Percentiles rank a stretch among this genome's conserved stretches.
Evolutionary conservation across 2,113 vertebrate genomes (phyloP).

Genomic region (Oreotrochilus melanogaster): DNA sequence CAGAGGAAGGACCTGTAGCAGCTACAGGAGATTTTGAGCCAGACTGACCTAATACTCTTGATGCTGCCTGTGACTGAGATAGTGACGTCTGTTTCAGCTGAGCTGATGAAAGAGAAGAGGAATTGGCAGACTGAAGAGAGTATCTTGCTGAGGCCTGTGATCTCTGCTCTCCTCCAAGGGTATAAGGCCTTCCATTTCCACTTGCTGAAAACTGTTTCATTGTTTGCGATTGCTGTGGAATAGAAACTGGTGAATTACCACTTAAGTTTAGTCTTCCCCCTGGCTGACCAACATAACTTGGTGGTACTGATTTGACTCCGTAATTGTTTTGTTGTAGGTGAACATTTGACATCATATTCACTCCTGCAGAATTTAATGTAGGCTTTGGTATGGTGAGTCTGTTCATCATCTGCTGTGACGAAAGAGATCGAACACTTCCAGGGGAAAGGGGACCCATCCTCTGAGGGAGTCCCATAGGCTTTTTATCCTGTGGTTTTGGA

Average conservation of each 20-base stretch:
- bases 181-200: constrained; percentile 83
- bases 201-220: constrained; percentile 90
- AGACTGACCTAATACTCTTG: constrained; percentile 79
- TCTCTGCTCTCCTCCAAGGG: constrained; percentile 80
- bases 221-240: constrained; percentile 90
- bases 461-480: constrained; percentile 89
- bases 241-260: constrained; percentile 87
- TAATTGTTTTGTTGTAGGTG: constrained; percentile 89
- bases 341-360: constrained; percentile 88
- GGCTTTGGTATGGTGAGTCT: constrained; percentile 91
- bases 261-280: constrained; percentile 86
- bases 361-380: constrained; percentile 85
- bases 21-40: constrained; percentile 77
- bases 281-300: constrained; percentile 83
- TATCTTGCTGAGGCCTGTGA: constrained; percentile 80
- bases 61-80: constrained; percentile 77
- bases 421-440: constrained; percentile 84
- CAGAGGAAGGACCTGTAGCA: constrained; percentile 85
- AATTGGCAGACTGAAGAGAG: constrained; percentile 82
- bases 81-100: constrained; percentile 87
- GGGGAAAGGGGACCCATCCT: constrained; percentile 88
- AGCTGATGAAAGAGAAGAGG: constrained; percentile 79
- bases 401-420: constrained; percentile 89
- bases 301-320: constrained; percentile 85
- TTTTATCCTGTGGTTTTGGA: constrained; percentile 91